Conservation (phyloP, 2,888 invertebrate genomes). For the Bembecia ichneumoniformis region DNA sequence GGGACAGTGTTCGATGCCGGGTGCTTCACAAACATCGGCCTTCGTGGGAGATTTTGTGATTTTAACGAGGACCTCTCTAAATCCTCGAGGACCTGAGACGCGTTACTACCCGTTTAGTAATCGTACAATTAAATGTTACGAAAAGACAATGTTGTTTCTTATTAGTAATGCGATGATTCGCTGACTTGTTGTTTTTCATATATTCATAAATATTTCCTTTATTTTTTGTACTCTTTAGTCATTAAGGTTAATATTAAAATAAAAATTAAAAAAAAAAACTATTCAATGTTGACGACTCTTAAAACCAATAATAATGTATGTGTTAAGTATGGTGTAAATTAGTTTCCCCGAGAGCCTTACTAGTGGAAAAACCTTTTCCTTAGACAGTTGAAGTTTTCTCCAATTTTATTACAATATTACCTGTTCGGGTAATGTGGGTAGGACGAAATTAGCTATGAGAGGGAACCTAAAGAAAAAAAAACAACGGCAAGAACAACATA, state of each 20-base stretch:
- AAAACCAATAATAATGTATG: slow-evolving; percentile 64
- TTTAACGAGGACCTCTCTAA: slow-evolving; percentile 9
- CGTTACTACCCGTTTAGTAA: slow-evolving; percentile 45
- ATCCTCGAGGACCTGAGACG: slow-evolving; percentile 17
- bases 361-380: slow-evolving; percentile 65
- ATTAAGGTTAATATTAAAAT: slow-evolving; percentile 66
- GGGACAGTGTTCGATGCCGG: slow-evolving; percentile 4
- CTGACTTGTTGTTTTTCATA: slow-evolving; percentile 71
- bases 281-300: slow-evolving; percentile 71
- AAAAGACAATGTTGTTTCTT: slow-evolving; percentile 67
- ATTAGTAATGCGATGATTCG: slow-evolving; percentile 67
- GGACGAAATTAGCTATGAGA: slow-evolving; percentile 12
- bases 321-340: slow-evolving; percentile 63
- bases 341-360: slow-evolving; percentile 70
- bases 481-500: slow-evolving; percentile 14
- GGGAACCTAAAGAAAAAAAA: slow-evolving; percentile 3
- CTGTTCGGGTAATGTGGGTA: slow-evolving; percentile 20
- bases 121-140: slow-evolving; percentile 61
- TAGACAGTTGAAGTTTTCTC: slow-evolving; percentile 47
- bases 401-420: slow-evolving; percentile 24
- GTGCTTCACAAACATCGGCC: slow-evolving; percentile 4
- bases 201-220: slow-evolving; percentile 72
- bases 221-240: slow-evolving; percentile 73
- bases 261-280: slow-evolving; percentile 36
- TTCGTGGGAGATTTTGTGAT: slow-evolving; percentile 3